Percentiles rank a stretch among this genome's conserved stretches.
These are phyloP conservation scores for Pseudotriccus pelzelni DNA, from an alignment of 2,797 vertebrate genomes.

Conservation along the genomic window DNA sequence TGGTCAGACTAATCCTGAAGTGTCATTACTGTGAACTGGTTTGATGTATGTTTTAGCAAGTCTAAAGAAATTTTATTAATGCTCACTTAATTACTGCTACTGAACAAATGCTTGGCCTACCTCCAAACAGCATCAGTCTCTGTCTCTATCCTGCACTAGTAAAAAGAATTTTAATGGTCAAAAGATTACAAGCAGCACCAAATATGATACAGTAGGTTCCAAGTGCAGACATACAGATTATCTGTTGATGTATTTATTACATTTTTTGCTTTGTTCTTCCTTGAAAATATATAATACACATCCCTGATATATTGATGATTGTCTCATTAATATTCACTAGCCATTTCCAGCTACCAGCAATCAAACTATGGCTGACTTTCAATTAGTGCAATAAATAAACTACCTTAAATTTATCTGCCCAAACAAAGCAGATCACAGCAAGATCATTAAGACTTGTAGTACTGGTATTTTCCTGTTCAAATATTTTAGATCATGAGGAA, in stretches of 20 bases:
- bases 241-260: background rate
- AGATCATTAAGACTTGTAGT: background rate
- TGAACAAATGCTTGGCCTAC: background rate
- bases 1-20: background rate
- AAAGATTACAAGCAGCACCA: background rate
- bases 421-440: background rate
- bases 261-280: background rate
- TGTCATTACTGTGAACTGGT: background rate
- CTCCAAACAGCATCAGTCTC: background rate
- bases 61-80: background rate
- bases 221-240: background rate
- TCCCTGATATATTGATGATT: background rate
- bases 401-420: background rate
- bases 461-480: background rate
- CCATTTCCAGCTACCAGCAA: background rate
- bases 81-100: background rate
- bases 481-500: background rate
- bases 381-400: background rate
- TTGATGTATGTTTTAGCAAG: background rate
- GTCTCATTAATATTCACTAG: background rate
- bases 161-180: background rate
- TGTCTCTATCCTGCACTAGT: background rate
- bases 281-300: background rate
- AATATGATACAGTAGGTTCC: background rate
- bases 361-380: background rate